Evolutionary conservation across 2,113 vertebrate genomes (phyloP).

Genomic region (Phalacrocorax pelagicus): DNA sequence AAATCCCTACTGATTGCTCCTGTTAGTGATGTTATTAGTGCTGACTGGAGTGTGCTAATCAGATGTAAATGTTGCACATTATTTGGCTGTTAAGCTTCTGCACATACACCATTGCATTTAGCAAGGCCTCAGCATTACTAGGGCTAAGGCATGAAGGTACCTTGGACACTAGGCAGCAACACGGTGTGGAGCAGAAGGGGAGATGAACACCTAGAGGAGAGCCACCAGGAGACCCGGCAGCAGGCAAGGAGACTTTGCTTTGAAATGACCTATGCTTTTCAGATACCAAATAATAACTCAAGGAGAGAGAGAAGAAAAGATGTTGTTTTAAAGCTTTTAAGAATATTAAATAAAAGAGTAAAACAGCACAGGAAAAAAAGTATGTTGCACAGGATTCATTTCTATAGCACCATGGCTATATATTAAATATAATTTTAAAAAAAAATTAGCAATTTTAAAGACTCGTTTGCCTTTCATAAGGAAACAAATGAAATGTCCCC

Average conservation of each 20-base stretch:
- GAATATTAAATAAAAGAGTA: neutral
- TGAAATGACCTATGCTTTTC: neutral
- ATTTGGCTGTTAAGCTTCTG: neutral
- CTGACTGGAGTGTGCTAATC: neutral
- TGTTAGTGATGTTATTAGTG: neutral
- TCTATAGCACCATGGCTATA: accelerated
- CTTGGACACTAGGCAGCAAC: neutral
- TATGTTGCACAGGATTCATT: neutral
- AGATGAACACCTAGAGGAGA: neutral
- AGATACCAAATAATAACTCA: neutral
- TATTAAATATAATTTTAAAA: neutral
- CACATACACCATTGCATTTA: neutral
- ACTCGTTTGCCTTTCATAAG: neutral
- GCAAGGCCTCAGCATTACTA: neutral
- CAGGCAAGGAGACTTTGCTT: neutral
- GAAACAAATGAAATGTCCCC: neutral
- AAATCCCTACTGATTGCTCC: neutral
- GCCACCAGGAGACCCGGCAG: neutral
- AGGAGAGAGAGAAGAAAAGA: neutral
- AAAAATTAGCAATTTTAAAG: neutral
- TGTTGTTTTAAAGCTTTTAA: neutral
- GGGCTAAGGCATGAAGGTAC: neutral
- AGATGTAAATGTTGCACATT: neutral
- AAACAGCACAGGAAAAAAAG: neutral
- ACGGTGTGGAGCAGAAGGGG: neutral